These are phyloP conservation scores for Tetranychus urticae DNA, from an alignment of 1,140 invertebrate genomes.

Conservation along the genomic window DNA sequence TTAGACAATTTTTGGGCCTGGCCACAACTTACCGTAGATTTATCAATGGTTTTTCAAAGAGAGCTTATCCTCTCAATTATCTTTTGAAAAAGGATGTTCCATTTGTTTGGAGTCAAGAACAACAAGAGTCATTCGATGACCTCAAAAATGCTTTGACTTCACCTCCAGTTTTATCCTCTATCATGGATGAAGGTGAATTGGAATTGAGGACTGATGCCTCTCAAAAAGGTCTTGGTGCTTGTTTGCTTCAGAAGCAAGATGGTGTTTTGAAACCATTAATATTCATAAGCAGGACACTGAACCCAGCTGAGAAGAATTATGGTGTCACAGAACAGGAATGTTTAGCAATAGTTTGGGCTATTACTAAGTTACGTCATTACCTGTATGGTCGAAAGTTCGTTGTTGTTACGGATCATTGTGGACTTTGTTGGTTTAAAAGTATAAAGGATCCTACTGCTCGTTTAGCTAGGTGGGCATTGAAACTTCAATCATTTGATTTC, in stretches of 20 bases:
- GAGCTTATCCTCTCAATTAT: neutral
- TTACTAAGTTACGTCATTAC: slow-evolving; percentile 24
- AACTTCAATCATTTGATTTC: slow-evolving; percentile 24
- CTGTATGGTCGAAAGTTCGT: slow-evolving; percentile 25
- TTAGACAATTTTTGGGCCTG: neutral
- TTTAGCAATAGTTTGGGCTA: slow-evolving; percentile 24
- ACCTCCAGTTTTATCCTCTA: neutral
- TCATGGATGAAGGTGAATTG: neutral
- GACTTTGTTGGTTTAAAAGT: slow-evolving; percentile 22
- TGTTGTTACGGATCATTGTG: slow-evolving; percentile 26
- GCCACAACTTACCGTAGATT: neutral
- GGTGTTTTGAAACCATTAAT: slow-evolving; percentile 3
- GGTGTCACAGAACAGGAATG: slow-evolving; percentile 25
- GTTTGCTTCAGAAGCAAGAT: slow-evolving; percentile 14
- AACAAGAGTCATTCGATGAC: slow-evolving; percentile 5
- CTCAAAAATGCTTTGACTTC: slow-evolving; percentile 1
- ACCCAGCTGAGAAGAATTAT: slow-evolving; percentile 23
- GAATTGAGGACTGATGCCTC: slow-evolving; percentile 14
- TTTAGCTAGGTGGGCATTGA: slow-evolving; percentile 24
- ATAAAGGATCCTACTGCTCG: slow-evolving; percentile 21
- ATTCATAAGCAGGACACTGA: slow-evolving; percentile 19
- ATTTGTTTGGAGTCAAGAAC: slow-evolving; percentile 5
- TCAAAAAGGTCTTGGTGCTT: slow-evolving; percentile 15
- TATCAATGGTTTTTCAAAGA: neutral
- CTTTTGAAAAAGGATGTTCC: slow-evolving; percentile 11